Evolutionary conservation across 2,797 vertebrate species (phyloP), one percentile per base, ranked within the genome.

Genomic region (Channa striata): DNA sequence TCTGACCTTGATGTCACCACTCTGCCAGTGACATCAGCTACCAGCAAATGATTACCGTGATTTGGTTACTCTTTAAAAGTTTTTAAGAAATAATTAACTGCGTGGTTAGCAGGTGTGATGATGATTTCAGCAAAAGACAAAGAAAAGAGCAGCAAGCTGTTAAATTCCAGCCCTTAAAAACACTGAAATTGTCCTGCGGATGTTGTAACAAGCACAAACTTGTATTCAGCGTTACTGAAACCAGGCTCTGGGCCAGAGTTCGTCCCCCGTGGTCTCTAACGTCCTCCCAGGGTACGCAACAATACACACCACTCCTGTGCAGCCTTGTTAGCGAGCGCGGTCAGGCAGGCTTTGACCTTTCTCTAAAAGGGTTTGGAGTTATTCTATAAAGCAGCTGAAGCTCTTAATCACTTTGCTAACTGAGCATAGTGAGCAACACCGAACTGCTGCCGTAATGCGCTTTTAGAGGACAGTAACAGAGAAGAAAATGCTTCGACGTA

Each of bases 331-430:
- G 73, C 7, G 48, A 71, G 64, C n/a, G 16, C 12, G 19, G 67
- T 69, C 77, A 67, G 49, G 17, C 6, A 51, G 72, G 74, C 72
- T 65, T 52, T 75, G 72, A 77, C 77, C 77, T 71, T 37, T 33
- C 20, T 42, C 68, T 70, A 53, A 82, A 74, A 77, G 39, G 67
- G 33, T 17, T 74, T 76, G 69, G 3, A 62, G 58, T 61, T 43
- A 1, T 78, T 74, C 69, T 68, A 14, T 72, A 47, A 79, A 73
- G 75, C 77, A 58, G 64, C 68, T 53, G 78, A 77, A 64, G 59
- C 74, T 82, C 77, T 82, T 82, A 77, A 78, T 89, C 69, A 73
- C 67, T 62, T 23, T 30, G 68, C 65, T 54, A 64, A 73, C 61
- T 30, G 59, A 76, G 44, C 1, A 23, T 16, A 37, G 63, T 17